Evolutionary conservation across 92 coral and sea anemone genomes (phyloP), one percentile per base, ranked within the genome.

Genomic region (Porites rus): DNA sequence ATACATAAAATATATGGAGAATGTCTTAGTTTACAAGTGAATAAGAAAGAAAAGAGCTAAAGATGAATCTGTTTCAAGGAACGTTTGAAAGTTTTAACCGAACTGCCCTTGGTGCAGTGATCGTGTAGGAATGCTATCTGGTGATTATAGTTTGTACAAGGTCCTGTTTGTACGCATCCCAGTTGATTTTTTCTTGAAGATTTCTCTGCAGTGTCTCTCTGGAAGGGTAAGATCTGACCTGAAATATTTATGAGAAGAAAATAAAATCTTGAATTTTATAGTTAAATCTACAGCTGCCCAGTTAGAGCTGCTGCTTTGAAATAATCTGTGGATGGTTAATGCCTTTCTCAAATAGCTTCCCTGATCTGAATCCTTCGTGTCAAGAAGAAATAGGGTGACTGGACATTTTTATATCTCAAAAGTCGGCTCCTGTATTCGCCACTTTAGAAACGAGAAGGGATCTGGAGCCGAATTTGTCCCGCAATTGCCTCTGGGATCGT

Each of bases 191-290:
- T 69, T 97, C 94, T 68, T 97, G 99, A 17, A 97, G 94, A 61
- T 92, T 97, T 83, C 91, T 86, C 84, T 95, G 99, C 25, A 95
- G 95, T 20, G 90, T 88, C 71, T 90, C 92, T 76, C 86, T 88
- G 24, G 98, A 84, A 4, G 98, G 95, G 63, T 97, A 97, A 10
- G 99, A 96, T 20, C 93, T 91, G 51, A 97, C 97, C 99, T 95
- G 88, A 7, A 54, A 71, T 18, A 28, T 24, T 38, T 38, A 51
- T n/a, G 0, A 19, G 21, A 74, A 46, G 28, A 43, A n/a, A 46
- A 56, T 56, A 10, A 56, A 56, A 38, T 38, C 46, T 38, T 38
- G 46, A 38, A 38, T 38, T 38, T 38, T 38, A 38, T 38, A 38
- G 46, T 38, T 4, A 38, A 38, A 38, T 4, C 46, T 38, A 38